Evolutionary conservation across 2,113 vertebrate genomes (phyloP), one percentile per base, ranked within the genome.

Genomic region (Danionella cerebrum): DNA sequence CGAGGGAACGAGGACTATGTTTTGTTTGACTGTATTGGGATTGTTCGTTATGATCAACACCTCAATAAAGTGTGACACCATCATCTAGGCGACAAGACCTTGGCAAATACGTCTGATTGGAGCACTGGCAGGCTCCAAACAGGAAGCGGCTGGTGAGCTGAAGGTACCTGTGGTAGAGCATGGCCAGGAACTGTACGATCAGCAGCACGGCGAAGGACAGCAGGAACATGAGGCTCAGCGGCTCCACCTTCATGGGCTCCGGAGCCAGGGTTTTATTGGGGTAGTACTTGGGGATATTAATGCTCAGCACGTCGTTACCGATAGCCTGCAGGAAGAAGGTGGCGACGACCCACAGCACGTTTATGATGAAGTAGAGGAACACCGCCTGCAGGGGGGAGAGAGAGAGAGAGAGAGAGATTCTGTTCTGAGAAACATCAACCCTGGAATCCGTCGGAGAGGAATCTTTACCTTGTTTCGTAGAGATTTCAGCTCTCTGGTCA

Each of bases 301-400:
- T 90, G 77, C 83, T 87, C 54, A 90, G 74, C 11, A 83, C 44
- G 0, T 89, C 83, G 45, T 2, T 80, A 54, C 87, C 87, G 59
- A 90, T 90, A 42, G 82, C 79, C 78, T 91, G 89, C 45, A 91
- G 81, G 76, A 91, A 82, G 76, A 88, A 89, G 6, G 89, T 91
- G 4, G 90, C 89, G 13, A 90, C 89, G n/a, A 91, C 82, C 89
- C 89, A 91, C 13, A 90, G 76, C 24, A 88, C 58, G 9, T 90
- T 90, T 53, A 89, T n/a, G 14, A 91, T 90, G 76, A 90, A 91
- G 66, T 88, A 90, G 25, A 90, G 76, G 72, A 91, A 90, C 13
- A 89, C 88, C 0, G 84, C 83, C 90, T 91, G 78, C 53, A n/a
- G 14, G n/a, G n/a, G n/a, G n/a, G n/a, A n/a, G n/a, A 69, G 13